These are phyloP conservation scores for Ectemnius cavifrons DNA, from an alignment of 2,888 invertebrate species.

Conservation along the genomic window DNA sequence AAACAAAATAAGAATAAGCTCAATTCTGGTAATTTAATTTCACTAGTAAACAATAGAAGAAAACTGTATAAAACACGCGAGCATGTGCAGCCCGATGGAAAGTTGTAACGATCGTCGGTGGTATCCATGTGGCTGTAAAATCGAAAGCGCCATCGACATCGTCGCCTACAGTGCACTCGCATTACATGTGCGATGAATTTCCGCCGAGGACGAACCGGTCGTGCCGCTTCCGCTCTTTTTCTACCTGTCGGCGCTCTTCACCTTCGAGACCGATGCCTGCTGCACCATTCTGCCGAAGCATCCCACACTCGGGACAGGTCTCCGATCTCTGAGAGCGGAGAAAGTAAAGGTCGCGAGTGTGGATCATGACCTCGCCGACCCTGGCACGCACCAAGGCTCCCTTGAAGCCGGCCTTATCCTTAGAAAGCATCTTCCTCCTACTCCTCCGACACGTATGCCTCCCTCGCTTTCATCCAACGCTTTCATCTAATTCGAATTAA, in stretches of 20 bases:
- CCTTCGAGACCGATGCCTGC: no score
- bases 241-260: neutral
- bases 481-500: slow-evolving; percentile 51
- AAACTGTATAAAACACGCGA: no score
- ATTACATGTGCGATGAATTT: neutral
- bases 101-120: no score
- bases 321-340: slow-evolving; percentile 44
- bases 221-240: slow-evolving; percentile 47
- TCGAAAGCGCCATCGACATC: no score
- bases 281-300: slow-evolving; percentile 3
- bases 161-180: no score
- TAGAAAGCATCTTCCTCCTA: slow-evolving; percentile 66
- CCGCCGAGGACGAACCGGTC: slow-evolving; percentile 23
- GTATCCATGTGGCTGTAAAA: no score
- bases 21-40: no score
- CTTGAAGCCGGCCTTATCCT: slow-evolving; percentile 64
- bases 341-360: slow-evolving; percentile 73
- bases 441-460: neutral
- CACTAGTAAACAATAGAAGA: no score
- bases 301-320: slow-evolving; percentile 10
- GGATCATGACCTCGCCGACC: slow-evolving; percentile 58
- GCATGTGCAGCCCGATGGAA: no score
- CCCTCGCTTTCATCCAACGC: slow-evolving; percentile 33
- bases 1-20: no score
- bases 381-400: slow-evolving; percentile 26